Evolutionary conservation across 2,797 vertebrate genomes (phyloP).

Genomic region (Peromyscus aztecus): DNA sequence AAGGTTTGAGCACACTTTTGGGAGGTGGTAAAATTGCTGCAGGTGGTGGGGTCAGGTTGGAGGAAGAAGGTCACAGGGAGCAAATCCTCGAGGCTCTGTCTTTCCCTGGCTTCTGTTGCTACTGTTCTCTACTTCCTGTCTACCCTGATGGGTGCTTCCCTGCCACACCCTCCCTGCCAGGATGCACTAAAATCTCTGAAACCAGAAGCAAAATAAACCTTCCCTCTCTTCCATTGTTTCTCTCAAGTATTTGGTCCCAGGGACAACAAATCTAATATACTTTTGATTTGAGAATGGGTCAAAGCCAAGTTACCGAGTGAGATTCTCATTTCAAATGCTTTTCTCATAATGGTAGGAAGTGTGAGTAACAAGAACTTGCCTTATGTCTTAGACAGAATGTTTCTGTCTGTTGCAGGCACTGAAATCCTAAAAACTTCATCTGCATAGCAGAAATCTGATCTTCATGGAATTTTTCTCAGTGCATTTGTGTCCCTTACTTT

Average conservation of each 20-base stretch:
- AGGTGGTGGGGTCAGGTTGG: background rate
- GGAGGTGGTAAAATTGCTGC: background rate
- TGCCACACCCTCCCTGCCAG: background rate
- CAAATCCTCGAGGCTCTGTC: too few species aligned
- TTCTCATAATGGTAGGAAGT: background rate
- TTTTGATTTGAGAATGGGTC: conserved; percentile 3
- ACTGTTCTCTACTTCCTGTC: background rate
- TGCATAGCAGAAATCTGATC: background rate
- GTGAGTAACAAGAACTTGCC: conserved; percentile 16
- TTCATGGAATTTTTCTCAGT: background rate
- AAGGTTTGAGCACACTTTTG: background rate
- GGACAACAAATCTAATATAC: background rate
- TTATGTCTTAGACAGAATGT: conserved; percentile 20
- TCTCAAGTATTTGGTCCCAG: background rate
- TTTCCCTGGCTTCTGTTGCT: background rate
- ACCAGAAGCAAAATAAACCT: background rate
- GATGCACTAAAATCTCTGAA: background rate
- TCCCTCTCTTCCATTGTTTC: background rate
- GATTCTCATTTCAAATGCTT: background rate
- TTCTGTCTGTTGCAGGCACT: background rate
- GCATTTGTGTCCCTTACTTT: background rate
- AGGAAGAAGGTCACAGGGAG: background rate
- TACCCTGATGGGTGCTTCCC: background rate
- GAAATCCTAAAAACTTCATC: background rate
- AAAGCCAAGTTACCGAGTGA: background rate